Base-by-base conservation (phyloP, 2,888 invertebrate genomes). In the Xestia sexstrigata region DNA sequence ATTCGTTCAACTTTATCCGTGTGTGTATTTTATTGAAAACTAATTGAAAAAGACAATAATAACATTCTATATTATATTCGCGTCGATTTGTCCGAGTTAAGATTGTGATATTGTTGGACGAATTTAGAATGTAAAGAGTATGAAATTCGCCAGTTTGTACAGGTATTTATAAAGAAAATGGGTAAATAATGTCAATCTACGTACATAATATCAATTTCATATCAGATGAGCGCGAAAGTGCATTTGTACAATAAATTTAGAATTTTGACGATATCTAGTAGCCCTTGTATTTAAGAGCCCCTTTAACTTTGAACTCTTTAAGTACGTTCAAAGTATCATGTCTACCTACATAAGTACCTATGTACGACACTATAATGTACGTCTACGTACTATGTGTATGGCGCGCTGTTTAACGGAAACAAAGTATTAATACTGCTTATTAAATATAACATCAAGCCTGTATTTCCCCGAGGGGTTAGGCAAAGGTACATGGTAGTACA, bases 171-270 rank as follows among this genome's bases (percentile, higher is more conserved):
- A 88, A 86, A 83, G 30, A 86, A 84, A 89, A 92, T 94, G 93
- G 93, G 93, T 94, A 95, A 95, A 93, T 93, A 93, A 95, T 93
- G 95, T 96, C 95, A 96, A 95, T 96, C 94, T 91, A 91, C 90
- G 87, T 93, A 93, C 90, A 91, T 93, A 90, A 95, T 96, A 96
- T 95, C 95, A 95, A 95, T 95, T 95, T 95, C 96, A 96, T 96
- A 96, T 96, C 96, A 95, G 89, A 91, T 91, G 82, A 91, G 90
- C 88, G 91, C 91, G 90, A 91, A 91, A 90, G 90, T 91, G 91
- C 89, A 90, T 91, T 91, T 91, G 93, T 92, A 87, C 81, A 78
- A 84, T 65, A 65, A 65, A 65, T 78, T 85, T 88, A 88, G 73
- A 58, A 75, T 78, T 82, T 84, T 77, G 74, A 77, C 80, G 72